Percentiles rank a stretch among this genome's conserved stretches.
phyloP scores from a whole-genome alignment of 2,113 vertebrate species.

The Sapajus apella region DNA sequence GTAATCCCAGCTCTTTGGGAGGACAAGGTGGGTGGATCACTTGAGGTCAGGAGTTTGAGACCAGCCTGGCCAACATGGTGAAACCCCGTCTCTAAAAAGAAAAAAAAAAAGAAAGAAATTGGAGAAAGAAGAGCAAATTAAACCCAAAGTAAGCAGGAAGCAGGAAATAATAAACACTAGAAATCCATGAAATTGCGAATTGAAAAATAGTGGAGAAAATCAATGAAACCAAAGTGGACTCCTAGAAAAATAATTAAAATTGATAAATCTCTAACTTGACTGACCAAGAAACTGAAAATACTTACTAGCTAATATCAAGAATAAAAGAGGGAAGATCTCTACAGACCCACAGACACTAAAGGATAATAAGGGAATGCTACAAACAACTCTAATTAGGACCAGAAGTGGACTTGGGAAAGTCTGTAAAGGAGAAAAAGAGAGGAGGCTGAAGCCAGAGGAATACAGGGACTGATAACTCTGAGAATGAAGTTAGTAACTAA shows the following conservation, averaged over 20 bases:
- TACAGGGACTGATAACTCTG: neutral
- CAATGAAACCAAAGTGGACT: neutral
- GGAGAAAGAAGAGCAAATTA: neutral
- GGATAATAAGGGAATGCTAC: neutral
- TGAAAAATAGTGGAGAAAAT: neutral
- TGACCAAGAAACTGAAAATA: neutral
- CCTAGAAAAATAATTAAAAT: neutral
- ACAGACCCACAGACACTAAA: neutral
- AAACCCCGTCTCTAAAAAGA: too few relatives aligned
- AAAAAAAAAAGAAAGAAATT: neutral
- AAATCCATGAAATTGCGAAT: slow-evolving; percentile 11
- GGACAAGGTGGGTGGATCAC: too few relatives aligned
- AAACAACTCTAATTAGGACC: neutral
- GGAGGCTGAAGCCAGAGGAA: neutral
- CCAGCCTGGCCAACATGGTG: too few relatives aligned
- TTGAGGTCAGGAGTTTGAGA: too few relatives aligned
- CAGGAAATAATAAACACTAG: neutral
- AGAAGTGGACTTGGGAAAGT: neutral
- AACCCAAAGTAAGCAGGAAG: neutral
- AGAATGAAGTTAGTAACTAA: neutral
- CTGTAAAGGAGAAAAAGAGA: neutral
- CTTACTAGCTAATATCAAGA: neutral
- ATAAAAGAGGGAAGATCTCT: neutral
- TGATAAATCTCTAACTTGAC: neutral
- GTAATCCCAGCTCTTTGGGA: too few relatives aligned